phyloP scores from a whole-genome alignment of 2,113 vertebrate species.

The Bambusicola thoracicus region DNA sequence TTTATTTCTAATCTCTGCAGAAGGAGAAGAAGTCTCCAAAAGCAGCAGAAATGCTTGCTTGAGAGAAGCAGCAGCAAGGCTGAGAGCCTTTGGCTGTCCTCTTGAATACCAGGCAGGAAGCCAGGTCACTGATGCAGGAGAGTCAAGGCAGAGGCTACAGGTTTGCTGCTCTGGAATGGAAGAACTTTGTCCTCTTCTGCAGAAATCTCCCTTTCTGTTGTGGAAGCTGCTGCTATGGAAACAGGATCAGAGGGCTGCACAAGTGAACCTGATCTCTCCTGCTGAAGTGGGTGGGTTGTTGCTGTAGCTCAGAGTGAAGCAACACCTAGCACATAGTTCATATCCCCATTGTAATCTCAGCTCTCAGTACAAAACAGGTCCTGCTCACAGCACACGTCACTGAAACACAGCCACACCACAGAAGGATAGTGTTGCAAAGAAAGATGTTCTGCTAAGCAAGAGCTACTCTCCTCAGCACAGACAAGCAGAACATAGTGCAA shows the following conservation, averaged over 20 bases:
- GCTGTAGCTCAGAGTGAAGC: neutral
- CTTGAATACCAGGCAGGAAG: neutral
- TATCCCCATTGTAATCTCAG: neutral
- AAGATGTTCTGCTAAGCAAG: neutral
- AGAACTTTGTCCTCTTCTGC: neutral
- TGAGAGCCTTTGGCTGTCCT: neutral
- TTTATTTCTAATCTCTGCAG: neutral
- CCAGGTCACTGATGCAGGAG: fast-evolving
- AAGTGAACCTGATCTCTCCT: neutral
- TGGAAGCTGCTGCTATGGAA: neutral
- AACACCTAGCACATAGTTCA: neutral
- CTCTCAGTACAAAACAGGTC: neutral
- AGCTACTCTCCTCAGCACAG: neutral
- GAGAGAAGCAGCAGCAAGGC: neutral
- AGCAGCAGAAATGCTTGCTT: neutral
- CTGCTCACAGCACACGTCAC: neutral
- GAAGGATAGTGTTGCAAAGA: fast-evolving
- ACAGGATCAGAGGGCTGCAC: neutral
- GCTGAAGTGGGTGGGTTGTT: neutral
- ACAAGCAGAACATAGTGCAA: neutral
- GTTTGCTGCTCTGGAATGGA: neutral
- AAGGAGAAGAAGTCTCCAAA: neutral
- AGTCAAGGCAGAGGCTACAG: neutral
- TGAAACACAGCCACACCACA: neutral
- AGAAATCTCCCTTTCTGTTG: neutral